A percentile compares a stretch with the other conserved stretches of the same genome.
Conservation (phyloP, 2,888 invertebrate genomes). For the Scelioninae gen. 1 region DNA sequence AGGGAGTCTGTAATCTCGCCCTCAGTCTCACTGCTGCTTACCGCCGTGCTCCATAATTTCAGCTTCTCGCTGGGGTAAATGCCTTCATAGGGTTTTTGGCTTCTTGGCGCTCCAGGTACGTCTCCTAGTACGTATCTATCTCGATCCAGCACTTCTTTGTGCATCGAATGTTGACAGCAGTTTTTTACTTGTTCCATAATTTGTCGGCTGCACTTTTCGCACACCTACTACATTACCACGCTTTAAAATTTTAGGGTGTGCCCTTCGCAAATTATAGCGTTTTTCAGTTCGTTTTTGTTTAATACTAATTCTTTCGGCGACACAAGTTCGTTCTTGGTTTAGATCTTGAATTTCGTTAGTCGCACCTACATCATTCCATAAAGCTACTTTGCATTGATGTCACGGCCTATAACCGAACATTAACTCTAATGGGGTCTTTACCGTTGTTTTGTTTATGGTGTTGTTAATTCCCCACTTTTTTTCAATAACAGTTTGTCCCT, state of each 20-base stretch:
- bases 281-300: not conserved
- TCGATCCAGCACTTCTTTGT: too few relatives aligned
- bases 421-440: slow-evolving; percentile 3
- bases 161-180: not conserved
- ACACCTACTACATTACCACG: not conserved
- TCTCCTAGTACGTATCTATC: too few relatives aligned
- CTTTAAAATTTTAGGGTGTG: not conserved
- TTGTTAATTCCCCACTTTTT: slow-evolving; percentile 37
- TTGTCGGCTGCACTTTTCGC: not conserved
- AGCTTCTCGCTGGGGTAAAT: too few relatives aligned
- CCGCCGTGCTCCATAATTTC: too few relatives aligned
- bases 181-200: slow-evolving; percentile 1
- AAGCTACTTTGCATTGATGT: not conserved
- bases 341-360: not conserved
- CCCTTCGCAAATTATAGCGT: not conserved
- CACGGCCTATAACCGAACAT: slow-evolving; percentile 22
- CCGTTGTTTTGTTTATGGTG: slow-evolving; percentile 7
- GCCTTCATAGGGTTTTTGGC: too few relatives aligned
- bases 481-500: slow-evolving; percentile 18
- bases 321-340: not conserved
- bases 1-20: too few relatives aligned
- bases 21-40: too few relatives aligned
- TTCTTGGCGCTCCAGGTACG: too few relatives aligned
- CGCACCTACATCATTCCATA: not conserved
- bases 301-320: not conserved